Evolutionary conservation across 2,113 vertebrate genomes (phyloP).

Genomic region (Ammospiza caudacuta): DNA sequence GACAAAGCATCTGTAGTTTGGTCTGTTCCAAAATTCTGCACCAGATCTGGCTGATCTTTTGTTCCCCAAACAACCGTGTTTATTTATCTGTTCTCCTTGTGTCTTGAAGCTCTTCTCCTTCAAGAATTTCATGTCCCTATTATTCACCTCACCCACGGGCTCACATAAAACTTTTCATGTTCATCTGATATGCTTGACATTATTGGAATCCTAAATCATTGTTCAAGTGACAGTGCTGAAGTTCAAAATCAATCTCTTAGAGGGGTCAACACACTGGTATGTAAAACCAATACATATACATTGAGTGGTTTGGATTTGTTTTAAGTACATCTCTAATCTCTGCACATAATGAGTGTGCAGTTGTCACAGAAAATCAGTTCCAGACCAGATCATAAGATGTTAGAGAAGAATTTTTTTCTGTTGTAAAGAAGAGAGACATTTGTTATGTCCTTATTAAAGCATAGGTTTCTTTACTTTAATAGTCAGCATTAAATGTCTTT

Average conservation of each 20-base stretch:
- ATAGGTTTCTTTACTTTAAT: slow-evolving; percentile 40
- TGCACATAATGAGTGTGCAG: slow-evolving; percentile 35
- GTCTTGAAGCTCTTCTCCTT: not conserved
- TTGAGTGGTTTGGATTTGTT: slow-evolving; percentile 22
- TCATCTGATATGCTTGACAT: not conserved
- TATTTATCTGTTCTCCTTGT: not conserved
- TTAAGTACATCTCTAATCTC: slow-evolving; percentile 51
- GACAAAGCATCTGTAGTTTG: not conserved
- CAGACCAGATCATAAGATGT: slow-evolving; percentile 32
- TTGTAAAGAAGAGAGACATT: slow-evolving; percentile 2
- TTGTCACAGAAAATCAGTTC: slow-evolving; percentile 60
- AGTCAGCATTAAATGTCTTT: not conserved
- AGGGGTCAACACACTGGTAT: slow-evolving; percentile 27
- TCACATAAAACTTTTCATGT: not conserved
- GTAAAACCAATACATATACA: not conserved
- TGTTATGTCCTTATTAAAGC: slow-evolving; percentile 26
- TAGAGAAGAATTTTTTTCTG: not conserved
- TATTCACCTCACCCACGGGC: not conserved
- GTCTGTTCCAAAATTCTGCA: not conserved
- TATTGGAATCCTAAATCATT: slow-evolving; percentile 42
- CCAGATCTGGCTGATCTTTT: not conserved
- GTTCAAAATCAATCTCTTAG: slow-evolving; percentile 39
- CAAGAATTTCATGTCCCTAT: not conserved
- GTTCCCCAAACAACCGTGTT: not conserved
- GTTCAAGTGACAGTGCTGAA: not conserved